Conservation (phyloP, 2,888 invertebrate genomes). For the Melitaea athalia region DNA sequence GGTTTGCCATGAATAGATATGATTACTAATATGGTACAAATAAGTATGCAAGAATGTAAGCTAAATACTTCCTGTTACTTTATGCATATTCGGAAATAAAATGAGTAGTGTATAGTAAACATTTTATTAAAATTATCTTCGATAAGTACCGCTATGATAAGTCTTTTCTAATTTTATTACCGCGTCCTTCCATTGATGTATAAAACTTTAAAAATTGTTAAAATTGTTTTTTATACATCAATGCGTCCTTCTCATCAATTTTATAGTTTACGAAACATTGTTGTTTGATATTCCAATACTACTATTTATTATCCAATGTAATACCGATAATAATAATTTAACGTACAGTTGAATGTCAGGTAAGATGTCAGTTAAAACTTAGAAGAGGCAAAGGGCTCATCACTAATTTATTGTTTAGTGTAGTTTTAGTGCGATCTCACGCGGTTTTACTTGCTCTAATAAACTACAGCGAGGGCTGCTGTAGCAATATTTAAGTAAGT, state of each 20-base stretch:
- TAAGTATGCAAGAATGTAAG: constrained; percentile 11
- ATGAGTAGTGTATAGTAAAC: neutral
- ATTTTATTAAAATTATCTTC: neutral
- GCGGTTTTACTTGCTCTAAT: too few relatives aligned
- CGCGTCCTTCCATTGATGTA: too few relatives aligned
- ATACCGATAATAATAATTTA: constrained; percentile 8
- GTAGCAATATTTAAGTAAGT: too few relatives aligned
- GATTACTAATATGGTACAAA: neutral
- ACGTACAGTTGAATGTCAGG: constrained; percentile 9
- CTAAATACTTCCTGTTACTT: constrained; percentile 1
- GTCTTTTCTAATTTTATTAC: neutral
- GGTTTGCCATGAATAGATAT: neutral
- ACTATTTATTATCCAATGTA: neutral
- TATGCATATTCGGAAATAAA: constrained; percentile 7
- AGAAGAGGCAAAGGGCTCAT: constrained; percentile 15
- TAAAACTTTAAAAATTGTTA: too few relatives aligned
- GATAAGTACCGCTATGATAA: neutral
- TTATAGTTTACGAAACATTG: neutral
- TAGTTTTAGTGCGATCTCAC: neutral
- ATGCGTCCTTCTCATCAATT: neutral
- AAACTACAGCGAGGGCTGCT: too few relatives aligned
- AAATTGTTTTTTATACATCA: too few relatives aligned
- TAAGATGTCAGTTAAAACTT: constrained; percentile 9
- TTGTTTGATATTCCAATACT: neutral
- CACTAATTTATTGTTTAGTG: constrained; percentile 6